Evolutionary conservation across 23 tunicate species (phyloP), one percentile per base, ranked within the genome.

Genomic region (Ciona savignyi): DNA sequence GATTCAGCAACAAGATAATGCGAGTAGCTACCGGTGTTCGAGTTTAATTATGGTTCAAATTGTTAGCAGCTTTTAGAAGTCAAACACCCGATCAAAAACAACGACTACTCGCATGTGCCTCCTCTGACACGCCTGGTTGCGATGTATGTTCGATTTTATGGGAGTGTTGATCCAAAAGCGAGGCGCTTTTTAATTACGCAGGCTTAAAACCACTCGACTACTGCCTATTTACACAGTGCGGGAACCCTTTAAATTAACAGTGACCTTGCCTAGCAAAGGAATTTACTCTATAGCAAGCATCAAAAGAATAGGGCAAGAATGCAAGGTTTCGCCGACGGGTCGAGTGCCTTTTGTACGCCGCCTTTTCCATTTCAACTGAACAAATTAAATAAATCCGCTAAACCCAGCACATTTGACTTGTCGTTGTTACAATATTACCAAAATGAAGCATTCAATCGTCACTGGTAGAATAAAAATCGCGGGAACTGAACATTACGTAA

Each of bases 181-280:
- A 42, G 15, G 56, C 56, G 56, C 56, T 42, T 42, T 42, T 42
- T 42, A 42, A 42, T 42, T 42, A 42, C 56, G 56, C 56, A 9
- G 15, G 56, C 56, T 42, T 42, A 42, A 42, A 42, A 9, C 56
- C 9, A 9, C 15, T 15, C 15, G 15, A 9, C 15, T 6, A 9
- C 56, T 9, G 9, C 56, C 15, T 42, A 42, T 42, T 42, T 42
- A 42, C 56, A 42, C 56, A 42, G 15, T 42, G 56, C 56, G 56
- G 56, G 56, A 42, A 42, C 56, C 56, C 56, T 42, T n/a, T 42
- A 42, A 42, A 42, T 42, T 42, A 42, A 42, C 56, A 42, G 56
- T 42, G 56, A 42, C 56, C 56, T 42, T 42, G 56, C 56, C 56
- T 15, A 42, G 15, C 11, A 42, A 42, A 42, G 56, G 56, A 42